Conservation (phyloP, 2,797 vertebrate genomes). For the Otolemur crassicaudatus region DNA sequence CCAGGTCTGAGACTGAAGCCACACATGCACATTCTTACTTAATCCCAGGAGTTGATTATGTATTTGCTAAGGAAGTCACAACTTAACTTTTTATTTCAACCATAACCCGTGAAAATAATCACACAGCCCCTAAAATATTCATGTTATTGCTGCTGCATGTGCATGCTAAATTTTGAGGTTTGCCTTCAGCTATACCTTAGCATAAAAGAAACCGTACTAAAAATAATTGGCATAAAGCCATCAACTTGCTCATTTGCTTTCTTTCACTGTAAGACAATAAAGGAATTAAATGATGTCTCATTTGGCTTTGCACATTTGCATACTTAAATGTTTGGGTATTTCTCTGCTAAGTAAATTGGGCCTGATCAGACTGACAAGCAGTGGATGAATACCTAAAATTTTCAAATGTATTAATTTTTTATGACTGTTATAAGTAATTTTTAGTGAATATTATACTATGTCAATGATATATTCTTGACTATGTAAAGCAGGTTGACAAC, state of each 20-base stretch:
- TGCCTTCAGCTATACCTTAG: constrained; percentile 78
- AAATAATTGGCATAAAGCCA: constrained; percentile 81
- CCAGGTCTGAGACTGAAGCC: background rate
- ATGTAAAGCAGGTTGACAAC: constrained; percentile 10
- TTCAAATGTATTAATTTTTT: constrained; percentile 46
- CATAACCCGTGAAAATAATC: constrained; percentile 66
- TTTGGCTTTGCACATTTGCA: constrained; percentile 76
- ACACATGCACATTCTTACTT: background rate
- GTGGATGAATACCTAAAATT: constrained; percentile 25
- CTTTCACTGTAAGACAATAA: constrained; percentile 84
- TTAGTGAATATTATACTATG: background rate
- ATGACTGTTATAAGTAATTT: background rate
- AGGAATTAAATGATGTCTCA: constrained; percentile 81
- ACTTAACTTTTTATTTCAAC: constrained; percentile 71
- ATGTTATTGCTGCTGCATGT: constrained; percentile 65
- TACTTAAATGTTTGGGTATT: constrained; percentile 79
- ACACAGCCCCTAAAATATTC: constrained; percentile 76
- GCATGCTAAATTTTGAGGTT: constrained; percentile 71
- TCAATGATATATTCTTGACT: constrained; percentile 69
- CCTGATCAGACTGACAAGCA: constrained; percentile 53
- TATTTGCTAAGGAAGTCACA: constrained; percentile 66
- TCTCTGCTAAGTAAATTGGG: constrained; percentile 64
- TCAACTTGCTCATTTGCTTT: constrained; percentile 77
- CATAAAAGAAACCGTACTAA: constrained; percentile 78
- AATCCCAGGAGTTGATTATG: constrained; percentile 18